These are phyloP conservation scores for Andrena dorsata DNA, from an alignment of 2,888 invertebrate species.

Conservation along the genomic window DNA sequence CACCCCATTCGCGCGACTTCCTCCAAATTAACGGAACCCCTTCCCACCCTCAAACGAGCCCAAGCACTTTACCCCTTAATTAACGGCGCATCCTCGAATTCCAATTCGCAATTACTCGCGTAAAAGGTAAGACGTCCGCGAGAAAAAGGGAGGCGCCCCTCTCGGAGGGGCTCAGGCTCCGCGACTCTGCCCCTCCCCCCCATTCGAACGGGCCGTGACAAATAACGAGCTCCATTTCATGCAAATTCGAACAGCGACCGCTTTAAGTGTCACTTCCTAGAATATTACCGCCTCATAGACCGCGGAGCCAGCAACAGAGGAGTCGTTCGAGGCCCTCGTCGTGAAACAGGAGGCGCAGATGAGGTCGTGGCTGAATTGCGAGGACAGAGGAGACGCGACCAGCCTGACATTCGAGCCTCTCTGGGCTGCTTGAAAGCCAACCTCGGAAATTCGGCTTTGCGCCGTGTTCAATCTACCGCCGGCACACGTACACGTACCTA, in stretches of 20 bases:
- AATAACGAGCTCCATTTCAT: slow-evolving; percentile 26
- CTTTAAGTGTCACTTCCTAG: slow-evolving; percentile 28
- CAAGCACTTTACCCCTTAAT: too few relatives aligned
- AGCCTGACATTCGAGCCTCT: slow-evolving; percentile 61
- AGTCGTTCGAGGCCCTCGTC: slow-evolving; percentile 37
- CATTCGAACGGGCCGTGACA: not conserved
- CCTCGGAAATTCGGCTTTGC: slow-evolving; percentile 58
- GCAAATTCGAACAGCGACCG: slow-evolving; percentile 31
- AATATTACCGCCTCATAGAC: slow-evolving; percentile 33
- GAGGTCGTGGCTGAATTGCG: slow-evolving; percentile 53
- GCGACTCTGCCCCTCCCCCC: not conserved
- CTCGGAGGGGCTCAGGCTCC: too few relatives aligned
- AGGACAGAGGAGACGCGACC: slow-evolving; percentile 42
- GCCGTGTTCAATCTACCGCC: slow-evolving; percentile 36
- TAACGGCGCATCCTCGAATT: too few relatives aligned
- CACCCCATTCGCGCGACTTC: too few relatives aligned
- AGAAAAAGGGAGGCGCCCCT: too few relatives aligned
- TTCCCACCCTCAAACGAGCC: too few relatives aligned
- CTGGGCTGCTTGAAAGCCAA: slow-evolving; percentile 53
- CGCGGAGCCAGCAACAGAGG: not conserved
- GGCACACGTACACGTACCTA: not conserved
- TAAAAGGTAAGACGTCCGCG: too few relatives aligned
- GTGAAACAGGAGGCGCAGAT: slow-evolving; percentile 51
- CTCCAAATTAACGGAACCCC: too few relatives aligned
- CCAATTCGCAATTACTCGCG: too few relatives aligned